phyloP scores from a whole-genome alignment of 2,797 vertebrate species.

The Enteromius anoplus region DNA sequence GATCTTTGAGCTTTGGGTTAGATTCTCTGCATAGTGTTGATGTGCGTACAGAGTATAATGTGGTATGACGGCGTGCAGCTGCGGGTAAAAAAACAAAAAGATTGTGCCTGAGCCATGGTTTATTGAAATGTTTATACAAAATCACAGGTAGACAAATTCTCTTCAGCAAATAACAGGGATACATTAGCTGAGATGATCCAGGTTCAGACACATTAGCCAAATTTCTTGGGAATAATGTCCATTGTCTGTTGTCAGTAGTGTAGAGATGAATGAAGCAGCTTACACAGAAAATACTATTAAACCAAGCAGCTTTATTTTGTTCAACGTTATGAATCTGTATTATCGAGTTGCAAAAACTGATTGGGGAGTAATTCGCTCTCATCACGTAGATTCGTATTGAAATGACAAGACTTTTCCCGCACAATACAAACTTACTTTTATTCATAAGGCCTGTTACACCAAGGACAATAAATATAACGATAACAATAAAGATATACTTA shows the following conservation, averaged over 20 bases:
- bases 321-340: neutral
- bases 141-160: slow-evolving; percentile 31
- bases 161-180: slow-evolving; percentile 35
- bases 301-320: neutral
- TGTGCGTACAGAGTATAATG: slow-evolving; percentile 20
- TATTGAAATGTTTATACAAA: slow-evolving; percentile 49
- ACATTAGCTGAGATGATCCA: slow-evolving; percentile 41
- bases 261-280: neutral
- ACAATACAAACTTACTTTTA: neutral
- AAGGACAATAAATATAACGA: neutral
- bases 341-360: neutral
- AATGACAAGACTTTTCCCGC: neutral
- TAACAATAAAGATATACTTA: neutral
- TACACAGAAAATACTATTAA: neutral
- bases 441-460: neutral
- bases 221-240: neutral
- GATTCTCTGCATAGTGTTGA: slow-evolving; percentile 46
- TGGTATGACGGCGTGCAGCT: slow-evolving; percentile 27
- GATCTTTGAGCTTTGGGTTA: slow-evolving; percentile 34
- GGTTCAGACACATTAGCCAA: neutral
- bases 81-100: neutral
- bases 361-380: neutral
- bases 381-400: neutral
- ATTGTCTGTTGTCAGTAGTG: neutral
- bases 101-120: slow-evolving; percentile 33